Evolutionary conservation across 2,888 invertebrate genomes (phyloP).

Genomic region (Dynastes hyllus): DNA sequence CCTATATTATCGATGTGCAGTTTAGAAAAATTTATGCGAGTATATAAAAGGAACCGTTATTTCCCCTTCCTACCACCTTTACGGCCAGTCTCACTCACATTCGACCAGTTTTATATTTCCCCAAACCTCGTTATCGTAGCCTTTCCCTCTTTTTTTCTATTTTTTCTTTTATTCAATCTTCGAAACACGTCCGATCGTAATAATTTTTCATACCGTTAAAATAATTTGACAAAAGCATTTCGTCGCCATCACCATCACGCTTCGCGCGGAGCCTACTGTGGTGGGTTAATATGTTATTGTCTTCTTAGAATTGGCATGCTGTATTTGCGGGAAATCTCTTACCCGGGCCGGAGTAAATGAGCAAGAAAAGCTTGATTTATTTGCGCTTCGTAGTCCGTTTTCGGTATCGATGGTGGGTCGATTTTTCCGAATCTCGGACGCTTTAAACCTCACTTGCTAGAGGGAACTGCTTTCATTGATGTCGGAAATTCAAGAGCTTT

Average conservation of each 20-base stretch:
- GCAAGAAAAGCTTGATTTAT: constrained; percentile 21
- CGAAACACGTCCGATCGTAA: constrained; percentile 16
- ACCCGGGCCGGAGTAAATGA: constrained; percentile 12
- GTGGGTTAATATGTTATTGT: constrained; percentile 30
- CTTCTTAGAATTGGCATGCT: constrained; percentile 1
- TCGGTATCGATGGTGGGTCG: no score
- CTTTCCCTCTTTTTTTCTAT: not conserved
- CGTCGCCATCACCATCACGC: no score
- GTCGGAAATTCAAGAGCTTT: no score
- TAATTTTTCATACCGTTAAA: constrained; percentile 31
- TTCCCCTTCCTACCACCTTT: constrained; percentile 10
- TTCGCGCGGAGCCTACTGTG: no score
- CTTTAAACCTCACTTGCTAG: no score
- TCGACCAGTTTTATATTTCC: not conserved
- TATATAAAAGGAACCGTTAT: constrained; percentile 25
- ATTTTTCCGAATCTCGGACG: no score
- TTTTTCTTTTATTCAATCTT: not conserved
- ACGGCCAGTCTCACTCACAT: not conserved
- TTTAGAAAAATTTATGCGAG: constrained; percentile 39
- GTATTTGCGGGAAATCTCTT: not conserved
- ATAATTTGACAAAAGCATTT: constrained; percentile 24
- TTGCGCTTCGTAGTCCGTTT: not conserved
- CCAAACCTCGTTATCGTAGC: not conserved
- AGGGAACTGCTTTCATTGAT: no score
- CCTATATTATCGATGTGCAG: constrained; percentile 44